These are phyloP conservation scores for Toxotes jaculatrix DNA, from an alignment of 2,113 vertebrate genomes.

Conservation along the genomic window DNA sequence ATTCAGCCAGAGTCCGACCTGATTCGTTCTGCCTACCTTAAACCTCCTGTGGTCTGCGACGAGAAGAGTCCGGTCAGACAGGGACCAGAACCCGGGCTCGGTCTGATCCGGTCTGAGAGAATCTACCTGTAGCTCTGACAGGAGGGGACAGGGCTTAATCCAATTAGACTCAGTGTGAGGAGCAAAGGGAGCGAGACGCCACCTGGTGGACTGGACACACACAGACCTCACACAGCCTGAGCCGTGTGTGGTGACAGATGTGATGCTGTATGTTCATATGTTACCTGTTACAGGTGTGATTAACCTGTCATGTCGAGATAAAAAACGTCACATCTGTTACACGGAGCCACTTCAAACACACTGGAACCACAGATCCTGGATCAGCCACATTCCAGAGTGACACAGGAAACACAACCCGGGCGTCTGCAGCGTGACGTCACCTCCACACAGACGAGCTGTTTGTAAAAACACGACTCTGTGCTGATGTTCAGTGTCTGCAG, in stretches of 20 bases:
- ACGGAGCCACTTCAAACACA: too few relatives aligned
- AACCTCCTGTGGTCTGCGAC: not conserved
- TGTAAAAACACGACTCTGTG: not conserved
- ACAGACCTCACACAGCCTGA: not conserved
- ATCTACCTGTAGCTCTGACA: constrained; percentile 15
- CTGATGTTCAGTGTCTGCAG: not conserved
- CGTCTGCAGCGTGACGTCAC: not conserved
- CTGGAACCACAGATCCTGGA: not conserved
- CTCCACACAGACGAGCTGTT: not conserved
- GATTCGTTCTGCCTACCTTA: constrained; percentile 30
- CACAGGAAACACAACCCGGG: not conserved
- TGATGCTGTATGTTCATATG: too few relatives aligned
- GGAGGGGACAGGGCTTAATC: constrained; percentile 63
- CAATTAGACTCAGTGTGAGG: constrained; percentile 43
- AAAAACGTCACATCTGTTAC: too few relatives aligned
- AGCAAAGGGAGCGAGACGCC: not conserved
- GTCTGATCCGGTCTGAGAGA: constrained; percentile 7
- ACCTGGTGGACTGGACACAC: constrained; percentile 29
- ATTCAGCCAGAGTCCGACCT: not conserved
- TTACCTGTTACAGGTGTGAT: too few relatives aligned
- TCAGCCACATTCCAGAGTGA: not conserved
- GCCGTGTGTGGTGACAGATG: too few relatives aligned
- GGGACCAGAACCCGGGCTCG: not conserved
- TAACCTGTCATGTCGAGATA: too few relatives aligned
- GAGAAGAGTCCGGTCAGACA: not conserved